Conservation (phyloP, 2,888 invertebrate species). For the Nipponacmea schrenckii region DNA sequence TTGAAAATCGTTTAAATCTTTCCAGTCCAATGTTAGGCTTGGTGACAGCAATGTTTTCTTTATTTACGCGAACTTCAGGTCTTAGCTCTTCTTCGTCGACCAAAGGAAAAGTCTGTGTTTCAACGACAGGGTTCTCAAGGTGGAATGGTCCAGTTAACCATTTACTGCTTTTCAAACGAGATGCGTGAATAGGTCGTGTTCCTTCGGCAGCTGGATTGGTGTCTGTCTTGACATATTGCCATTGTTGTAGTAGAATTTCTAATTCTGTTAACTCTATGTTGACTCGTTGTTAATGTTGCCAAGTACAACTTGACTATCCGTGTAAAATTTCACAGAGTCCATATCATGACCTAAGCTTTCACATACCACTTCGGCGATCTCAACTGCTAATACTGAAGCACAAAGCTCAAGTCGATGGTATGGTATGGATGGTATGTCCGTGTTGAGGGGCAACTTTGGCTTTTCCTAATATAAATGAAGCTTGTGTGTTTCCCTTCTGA, state of each 20-base stretch:
- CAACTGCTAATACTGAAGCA: slow-evolving; percentile 20
- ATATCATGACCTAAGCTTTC: background rate
- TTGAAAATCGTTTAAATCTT: background rate
- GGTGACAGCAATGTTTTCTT: background rate
- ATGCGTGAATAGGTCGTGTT: background rate
- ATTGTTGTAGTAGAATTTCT: slow-evolving; percentile 1
- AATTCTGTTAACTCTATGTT: slow-evolving; percentile 4
- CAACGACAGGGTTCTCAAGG: background rate
- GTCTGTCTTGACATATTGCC: slow-evolving; percentile 10
- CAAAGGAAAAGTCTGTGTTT: background rate
- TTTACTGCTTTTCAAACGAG: background rate
- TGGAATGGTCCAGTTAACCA: background rate
- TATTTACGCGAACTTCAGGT: background rate
- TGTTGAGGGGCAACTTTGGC: slow-evolving; percentile 13
- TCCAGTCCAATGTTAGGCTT: background rate
- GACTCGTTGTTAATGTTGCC: slow-evolving; percentile 10
- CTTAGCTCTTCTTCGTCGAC: background rate
- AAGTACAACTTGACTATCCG: slow-evolving; percentile 16
- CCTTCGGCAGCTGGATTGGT: slow-evolving; percentile 4
- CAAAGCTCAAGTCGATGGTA: slow-evolving; percentile 23
- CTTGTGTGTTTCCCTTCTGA: background rate
- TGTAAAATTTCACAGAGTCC: slow-evolving; percentile 7
- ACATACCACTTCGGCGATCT: slow-evolving; percentile 4
- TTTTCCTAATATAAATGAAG: slow-evolving; percentile 13
- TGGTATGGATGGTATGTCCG: slow-evolving; percentile 14